These are phyloP conservation scores for Crossaster papposus DNA, from an alignment of 53 echinoderm and acorn worm species.

Conservation along the genomic window DNA sequence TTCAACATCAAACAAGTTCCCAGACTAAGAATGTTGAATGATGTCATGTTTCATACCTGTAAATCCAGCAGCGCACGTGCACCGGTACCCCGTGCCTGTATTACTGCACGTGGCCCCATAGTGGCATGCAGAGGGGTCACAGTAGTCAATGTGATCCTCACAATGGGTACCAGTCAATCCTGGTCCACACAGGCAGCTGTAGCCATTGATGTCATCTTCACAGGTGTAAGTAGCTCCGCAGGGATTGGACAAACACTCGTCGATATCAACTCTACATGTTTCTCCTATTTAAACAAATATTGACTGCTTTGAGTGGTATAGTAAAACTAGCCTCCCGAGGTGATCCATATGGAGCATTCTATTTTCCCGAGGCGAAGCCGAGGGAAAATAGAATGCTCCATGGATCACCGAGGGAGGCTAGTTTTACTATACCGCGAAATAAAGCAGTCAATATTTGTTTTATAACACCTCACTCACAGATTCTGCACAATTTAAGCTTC, in stretches of 20 bases:
- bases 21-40: neutral
- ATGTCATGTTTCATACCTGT: neutral
- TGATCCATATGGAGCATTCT: no score
- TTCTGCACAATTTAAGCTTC: no score
- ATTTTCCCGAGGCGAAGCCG: no score
- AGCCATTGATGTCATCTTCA: constrained; percentile 57
- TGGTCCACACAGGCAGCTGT: constrained; percentile 63
- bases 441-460: no score
- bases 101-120: constrained; percentile 33
- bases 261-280: constrained; percentile 10
- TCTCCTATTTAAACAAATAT: no score
- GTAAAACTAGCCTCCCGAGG: no score
- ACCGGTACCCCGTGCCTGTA: constrained; percentile 27
- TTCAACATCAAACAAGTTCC: neutral
- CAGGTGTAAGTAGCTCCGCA: constrained; percentile 63
- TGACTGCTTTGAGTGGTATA: no score
- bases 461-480: no score
- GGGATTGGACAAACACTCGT: constrained; percentile 68
- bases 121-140: constrained; percentile 32
- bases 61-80: constrained; percentile 13
- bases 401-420: no score
- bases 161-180: constrained; percentile 64
- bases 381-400: no score
- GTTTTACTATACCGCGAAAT: no score
- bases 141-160: constrained; percentile 55